Percentiles rank a stretch among this genome's conserved stretches.
Evolutionary conservation across 1,140 invertebrate species (phyloP).

Genomic region (Hirudo medicinalis): DNA sequence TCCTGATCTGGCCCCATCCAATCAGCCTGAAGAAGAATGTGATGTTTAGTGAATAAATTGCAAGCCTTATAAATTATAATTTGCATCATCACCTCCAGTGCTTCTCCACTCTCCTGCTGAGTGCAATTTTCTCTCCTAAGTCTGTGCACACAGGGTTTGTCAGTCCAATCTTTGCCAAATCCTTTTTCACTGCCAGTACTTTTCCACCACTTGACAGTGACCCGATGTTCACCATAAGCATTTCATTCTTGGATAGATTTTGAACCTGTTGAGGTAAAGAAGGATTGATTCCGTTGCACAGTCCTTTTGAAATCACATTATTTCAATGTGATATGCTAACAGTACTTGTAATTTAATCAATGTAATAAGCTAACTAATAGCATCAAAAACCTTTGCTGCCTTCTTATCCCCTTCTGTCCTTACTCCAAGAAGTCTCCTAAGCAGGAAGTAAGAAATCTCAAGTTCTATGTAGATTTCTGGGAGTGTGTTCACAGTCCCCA

Average conservation of each 20-base stretch:
- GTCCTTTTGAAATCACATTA: not conserved
- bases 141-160: slow-evolving; percentile 97
- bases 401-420: slow-evolving; percentile 98
- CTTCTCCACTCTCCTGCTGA: slow-evolving; percentile 92
- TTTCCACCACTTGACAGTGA: slow-evolving; percentile 93
- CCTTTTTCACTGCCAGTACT: slow-evolving; percentile 85
- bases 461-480: slow-evolving; percentile 96
- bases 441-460: slow-evolving; percentile 92
- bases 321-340: too few relatives aligned
- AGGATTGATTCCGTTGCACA: not conserved
- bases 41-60: not conserved
- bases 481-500: slow-evolving; percentile 88
- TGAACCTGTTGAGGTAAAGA: slow-evolving; percentile 50
- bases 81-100: slow-evolving; percentile 70
- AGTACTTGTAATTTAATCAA: too few relatives aligned
- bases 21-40: slow-evolving; percentile 56
- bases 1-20: slow-evolving; percentile 89
- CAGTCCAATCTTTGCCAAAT: slow-evolving; percentile 92
- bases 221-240: slow-evolving; percentile 95
- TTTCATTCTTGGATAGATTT: slow-evolving; percentile 69
- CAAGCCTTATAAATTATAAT: not conserved
- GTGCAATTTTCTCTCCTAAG: slow-evolving; percentile 92
- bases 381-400: slow-evolving; percentile 76
- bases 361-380: too few relatives aligned
- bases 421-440: slow-evolving; percentile 86